Conservation (phyloP, 2,113 vertebrate species). For the Calyptommatus sinebrachiatus region DNA sequence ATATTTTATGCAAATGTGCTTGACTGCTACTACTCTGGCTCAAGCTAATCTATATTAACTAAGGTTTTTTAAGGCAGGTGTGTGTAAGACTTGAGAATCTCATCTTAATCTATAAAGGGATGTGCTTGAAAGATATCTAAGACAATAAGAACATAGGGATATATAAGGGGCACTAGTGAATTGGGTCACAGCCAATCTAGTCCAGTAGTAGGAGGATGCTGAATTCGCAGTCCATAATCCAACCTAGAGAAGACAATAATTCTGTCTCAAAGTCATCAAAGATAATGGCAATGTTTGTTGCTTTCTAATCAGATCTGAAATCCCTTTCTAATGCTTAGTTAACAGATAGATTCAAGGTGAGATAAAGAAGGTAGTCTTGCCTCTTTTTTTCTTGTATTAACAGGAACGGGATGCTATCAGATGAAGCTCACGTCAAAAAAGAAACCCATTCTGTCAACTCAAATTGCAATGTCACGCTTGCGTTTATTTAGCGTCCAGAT, state of each 20-base stretch:
- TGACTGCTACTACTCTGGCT: no score
- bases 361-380: constrained; percentile 44
- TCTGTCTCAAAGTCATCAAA: background rate
- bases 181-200: no score
- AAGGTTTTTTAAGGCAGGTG: no score
- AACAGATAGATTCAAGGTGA: constrained; percentile 49
- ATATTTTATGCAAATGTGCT: no score
- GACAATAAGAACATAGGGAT: no score
- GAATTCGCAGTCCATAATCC: background rate
- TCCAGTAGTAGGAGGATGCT: background rate
- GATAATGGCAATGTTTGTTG: background rate
- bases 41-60: no score
- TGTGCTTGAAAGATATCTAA: no score
- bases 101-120: no score
- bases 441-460: constrained; percentile 20
- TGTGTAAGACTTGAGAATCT: no score
- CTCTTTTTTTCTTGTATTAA: constrained; percentile 15
- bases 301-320: constrained; percentile 25
- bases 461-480: constrained; percentile 44
- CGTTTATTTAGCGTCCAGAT: constrained; percentile 48
- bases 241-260: background rate
- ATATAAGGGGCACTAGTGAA: no score
- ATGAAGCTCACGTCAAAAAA: constrained; percentile 42
- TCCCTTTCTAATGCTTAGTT: constrained; percentile 57
- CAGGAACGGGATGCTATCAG: constrained; percentile 32